Evolutionary conservation across 1,140 invertebrate genomes (phyloP).

Genomic region (Panagrolaimus sp.): DNA sequence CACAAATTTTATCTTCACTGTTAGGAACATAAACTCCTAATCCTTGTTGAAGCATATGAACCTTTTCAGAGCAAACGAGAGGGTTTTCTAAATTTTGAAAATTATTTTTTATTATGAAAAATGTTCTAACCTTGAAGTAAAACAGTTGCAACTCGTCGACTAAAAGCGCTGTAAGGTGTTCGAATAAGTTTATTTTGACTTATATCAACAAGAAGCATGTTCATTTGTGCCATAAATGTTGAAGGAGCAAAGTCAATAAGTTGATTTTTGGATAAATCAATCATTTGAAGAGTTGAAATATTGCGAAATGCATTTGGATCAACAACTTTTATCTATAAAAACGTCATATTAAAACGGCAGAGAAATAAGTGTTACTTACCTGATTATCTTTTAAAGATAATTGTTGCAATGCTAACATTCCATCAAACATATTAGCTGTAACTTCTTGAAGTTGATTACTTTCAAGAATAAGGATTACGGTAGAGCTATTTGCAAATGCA

Average conservation of each 20-base stretch:
- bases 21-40: conserved; percentile 50
- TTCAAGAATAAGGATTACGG: conserved; percentile 48
- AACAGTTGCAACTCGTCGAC: conserved; percentile 54
- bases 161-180: conserved; percentile 55
- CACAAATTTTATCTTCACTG: conserved; percentile 50
- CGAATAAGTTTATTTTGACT: conserved; percentile 49
- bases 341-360: background rate
- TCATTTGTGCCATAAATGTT: conserved; percentile 54
- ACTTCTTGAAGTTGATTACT: conserved; percentile 43
- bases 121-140: conserved; percentile 48
- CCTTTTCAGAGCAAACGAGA: conserved; percentile 53
- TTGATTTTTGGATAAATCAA: conserved; percentile 55
- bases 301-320: conserved; percentile 53
- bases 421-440: conserved; percentile 40
- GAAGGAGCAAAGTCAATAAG: conserved; percentile 52
- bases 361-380: conserved; percentile 29
- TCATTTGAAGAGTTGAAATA: conserved; percentile 48
- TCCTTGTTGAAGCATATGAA: conserved; percentile 58
- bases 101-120: background rate
- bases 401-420: conserved; percentile 48
- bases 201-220: conserved; percentile 52
- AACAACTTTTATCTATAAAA: conserved; percentile 47
- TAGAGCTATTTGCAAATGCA: conserved; percentile 55
- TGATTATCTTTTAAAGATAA: conserved; percentile 54
- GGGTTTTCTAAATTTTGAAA: conserved; percentile 53